phyloP scores from a whole-genome alignment of 1,140 invertebrate species.

The Brachionus rubens region DNA sequence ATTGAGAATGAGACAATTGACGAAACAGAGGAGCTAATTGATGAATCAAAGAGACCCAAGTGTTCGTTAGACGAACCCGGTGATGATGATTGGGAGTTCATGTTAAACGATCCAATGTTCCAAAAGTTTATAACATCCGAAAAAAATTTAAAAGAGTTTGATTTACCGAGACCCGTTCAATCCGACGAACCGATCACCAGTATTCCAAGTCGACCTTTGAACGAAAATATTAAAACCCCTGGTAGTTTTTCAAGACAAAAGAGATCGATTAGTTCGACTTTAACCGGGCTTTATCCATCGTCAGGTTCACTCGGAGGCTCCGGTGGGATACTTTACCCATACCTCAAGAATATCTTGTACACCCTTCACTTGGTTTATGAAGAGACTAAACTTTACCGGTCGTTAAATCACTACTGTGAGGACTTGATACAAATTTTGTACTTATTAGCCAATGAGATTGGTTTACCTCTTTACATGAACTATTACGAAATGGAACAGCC shows the following conservation, averaged over 20 bases:
- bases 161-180: background rate
- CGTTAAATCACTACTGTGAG: slow-evolving; percentile 15
- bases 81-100: slow-evolving; percentile 41
- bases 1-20: background rate
- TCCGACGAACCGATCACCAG: background rate
- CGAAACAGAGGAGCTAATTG: background rate
- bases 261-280: background rate
- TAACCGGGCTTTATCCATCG: background rate
- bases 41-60: slow-evolving; percentile 12
- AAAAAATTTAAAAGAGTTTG: slow-evolving; percentile 41
- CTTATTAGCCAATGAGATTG: background rate
- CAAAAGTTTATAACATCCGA: slow-evolving; percentile 22
- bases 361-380: slow-evolving; percentile 38
- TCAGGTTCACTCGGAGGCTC: background rate
- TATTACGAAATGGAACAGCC: slow-evolving; percentile 35
- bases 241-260: background rate
- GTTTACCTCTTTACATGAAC: background rate
- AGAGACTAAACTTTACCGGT: slow-evolving; percentile 6
- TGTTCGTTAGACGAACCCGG: background rate
- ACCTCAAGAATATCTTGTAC: slow-evolving; percentile 11
- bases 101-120: slow-evolving; percentile 14
- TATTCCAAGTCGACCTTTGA: background rate
- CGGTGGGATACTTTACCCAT: slow-evolving; percentile 27
- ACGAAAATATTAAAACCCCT: background rate
- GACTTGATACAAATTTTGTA: slow-evolving; percentile 12